Evolutionary conservation across 1,140 invertebrate species (phyloP), one percentile per base, ranked within the genome.

Genomic region (Zaprionus lachaisei): DNA sequence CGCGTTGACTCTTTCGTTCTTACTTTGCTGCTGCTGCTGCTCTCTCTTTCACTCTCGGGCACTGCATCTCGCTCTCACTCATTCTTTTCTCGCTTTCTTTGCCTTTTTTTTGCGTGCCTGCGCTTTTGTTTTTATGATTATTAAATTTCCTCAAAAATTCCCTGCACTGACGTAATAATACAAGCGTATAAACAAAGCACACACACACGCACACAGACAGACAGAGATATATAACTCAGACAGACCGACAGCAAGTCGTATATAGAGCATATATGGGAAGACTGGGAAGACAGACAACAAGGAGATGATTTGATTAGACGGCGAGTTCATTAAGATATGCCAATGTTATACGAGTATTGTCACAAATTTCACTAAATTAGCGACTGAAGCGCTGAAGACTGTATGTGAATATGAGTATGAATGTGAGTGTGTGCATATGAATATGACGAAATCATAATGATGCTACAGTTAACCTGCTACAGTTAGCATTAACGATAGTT

Each of bases 101-200:
- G 58, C 34, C 38, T 49, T 54, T 37, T 57, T 34, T 76, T 72
- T 64, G 68, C 73, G 73, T 65, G 72, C 60, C 67, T 63, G 69
- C 62, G 74, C 70, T 75, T 77, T 89, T 89, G 80, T 86, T 78
- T 86, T 87, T 87, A 87, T 72, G 72, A 86, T 86, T 86, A 87
- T 83, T 86, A 83, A 86, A 87, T 86, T 85, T 86, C 69, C 83
- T 71, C 77, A 80, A 86, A 86, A 81, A 61, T 63, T 26, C 51
- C 38, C 55, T 78, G 34, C 70, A 78, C 65, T 82, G 80, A 82
- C 80, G 80, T 82, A 82, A 82, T 82, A 82, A 81, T 63, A 66
- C 66, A 56, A 67, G 72, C 74, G 62, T 65, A 71, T 72, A 47
- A 51, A 51, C 44, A 15, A 49, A 49, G 14, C 38, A 47, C 5